A percentile compares a stretch with the other conserved stretches of the same genome.
phyloP scores from a whole-genome alignment of 2,888 invertebrate species.

The Cristatella mucedo region DNA sequence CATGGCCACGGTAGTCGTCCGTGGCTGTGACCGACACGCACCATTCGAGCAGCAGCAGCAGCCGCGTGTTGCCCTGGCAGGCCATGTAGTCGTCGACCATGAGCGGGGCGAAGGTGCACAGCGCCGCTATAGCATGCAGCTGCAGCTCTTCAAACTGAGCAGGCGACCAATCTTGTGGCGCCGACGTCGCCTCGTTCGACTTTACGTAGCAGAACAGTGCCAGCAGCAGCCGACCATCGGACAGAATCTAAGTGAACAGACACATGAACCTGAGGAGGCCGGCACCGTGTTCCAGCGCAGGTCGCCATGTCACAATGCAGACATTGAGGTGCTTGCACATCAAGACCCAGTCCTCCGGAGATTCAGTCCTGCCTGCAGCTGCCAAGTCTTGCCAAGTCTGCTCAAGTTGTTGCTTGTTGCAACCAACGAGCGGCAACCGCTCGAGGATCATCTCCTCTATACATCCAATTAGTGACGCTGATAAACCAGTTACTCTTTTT shows the following conservation, averaged over 20 bases:
- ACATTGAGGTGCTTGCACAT: too few relatives aligned
- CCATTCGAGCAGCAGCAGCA: conserved; percentile 36
- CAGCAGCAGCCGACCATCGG: conserved; percentile 32
- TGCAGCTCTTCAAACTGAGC: conserved; percentile 39
- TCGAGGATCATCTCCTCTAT: too few relatives aligned
- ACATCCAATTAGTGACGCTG: too few relatives aligned
- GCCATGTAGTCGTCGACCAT: conserved; percentile 36
- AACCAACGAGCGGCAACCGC: too few relatives aligned
- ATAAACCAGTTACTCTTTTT: too few relatives aligned
- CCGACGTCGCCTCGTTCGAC: conserved; percentile 24
- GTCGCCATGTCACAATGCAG: too few relatives aligned
- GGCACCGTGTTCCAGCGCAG: too few relatives aligned
- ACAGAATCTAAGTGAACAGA: conserved; percentile 33
- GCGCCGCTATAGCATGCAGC: conserved; percentile 32
- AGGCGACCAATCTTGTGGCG: conserved; percentile 28
- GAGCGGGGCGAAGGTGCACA: conserved; percentile 31
- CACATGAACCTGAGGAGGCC: too few relatives aligned
- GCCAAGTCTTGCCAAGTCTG: too few relatives aligned
- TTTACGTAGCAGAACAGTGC: conserved; percentile 34
- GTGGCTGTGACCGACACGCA: conserved; percentile 20
- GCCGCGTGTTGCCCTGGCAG: conserved; percentile 34
- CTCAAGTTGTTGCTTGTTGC: too few relatives aligned
- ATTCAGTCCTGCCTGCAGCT: too few relatives aligned
- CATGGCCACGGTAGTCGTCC: conserved; percentile 35
- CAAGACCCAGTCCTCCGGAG: too few relatives aligned